phyloP scores from a whole-genome alignment of 2,113 vertebrate species.

The Cettia cetti region DNA sequence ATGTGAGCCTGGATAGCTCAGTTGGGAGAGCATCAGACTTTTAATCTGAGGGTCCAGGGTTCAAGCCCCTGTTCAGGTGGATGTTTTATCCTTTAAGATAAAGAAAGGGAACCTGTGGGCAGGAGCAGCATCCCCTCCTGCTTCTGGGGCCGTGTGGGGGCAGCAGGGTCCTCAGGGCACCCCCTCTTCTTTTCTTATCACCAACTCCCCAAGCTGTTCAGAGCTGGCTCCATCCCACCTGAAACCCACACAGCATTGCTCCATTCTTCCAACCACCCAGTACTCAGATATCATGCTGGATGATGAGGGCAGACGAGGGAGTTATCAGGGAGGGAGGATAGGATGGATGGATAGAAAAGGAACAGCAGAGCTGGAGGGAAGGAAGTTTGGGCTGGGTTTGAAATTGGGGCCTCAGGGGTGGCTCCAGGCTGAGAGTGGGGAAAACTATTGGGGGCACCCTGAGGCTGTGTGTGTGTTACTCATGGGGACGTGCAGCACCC shows the following conservation, averaged over 20 bases:
- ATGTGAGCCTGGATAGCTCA: constrained; percentile 4
- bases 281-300: background rate
- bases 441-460: fast-evolving
- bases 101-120: fast-evolving
- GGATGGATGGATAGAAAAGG: too few relatives aligned
- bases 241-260: fast-evolving
- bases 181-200: background rate
- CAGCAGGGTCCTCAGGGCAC: fast-evolving
- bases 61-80: constrained; percentile 31
- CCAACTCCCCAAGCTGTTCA: background rate
- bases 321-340: too few relatives aligned
- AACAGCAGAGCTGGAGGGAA: background rate
- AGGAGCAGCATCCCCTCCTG: fast-evolving
- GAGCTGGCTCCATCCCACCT: background rate
- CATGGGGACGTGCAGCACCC: too few relatives aligned
- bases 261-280: background rate
- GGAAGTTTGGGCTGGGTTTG: background rate
- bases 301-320: background rate
- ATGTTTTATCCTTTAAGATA: background rate
- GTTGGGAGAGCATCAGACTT: constrained; percentile 54
- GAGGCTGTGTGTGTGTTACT: fast-evolving
- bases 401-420: fast-evolving
- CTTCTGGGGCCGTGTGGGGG: fast-evolving
- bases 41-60: constrained; percentile 55
- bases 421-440: too few relatives aligned